A percentile compares a stretch with the other conserved stretches of the same genome.
Evolutionary conservation across 2,888 invertebrate genomes (phyloP).

Genomic region (Uloborus plumipes): DNA sequence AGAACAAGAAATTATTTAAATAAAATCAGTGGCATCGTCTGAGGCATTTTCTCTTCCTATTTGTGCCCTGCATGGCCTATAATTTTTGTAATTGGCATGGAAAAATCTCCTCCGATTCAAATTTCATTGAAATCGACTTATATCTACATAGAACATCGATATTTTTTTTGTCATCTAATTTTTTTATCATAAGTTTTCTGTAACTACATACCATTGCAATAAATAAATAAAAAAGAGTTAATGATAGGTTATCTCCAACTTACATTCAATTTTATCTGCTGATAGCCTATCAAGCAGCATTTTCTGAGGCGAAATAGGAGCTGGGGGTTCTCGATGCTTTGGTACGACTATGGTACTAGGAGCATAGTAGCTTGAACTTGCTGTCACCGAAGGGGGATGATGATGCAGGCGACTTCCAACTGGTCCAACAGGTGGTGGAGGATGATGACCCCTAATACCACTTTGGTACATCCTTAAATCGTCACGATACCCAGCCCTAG

Average conservation of each 20-base stretch:
- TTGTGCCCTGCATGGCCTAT: too few species aligned
- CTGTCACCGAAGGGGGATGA: slow-evolving; percentile 65
- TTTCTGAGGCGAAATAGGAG: slow-evolving; percentile 66
- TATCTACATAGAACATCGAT: too few species aligned
- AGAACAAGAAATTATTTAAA: too few species aligned
- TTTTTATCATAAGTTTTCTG: too few species aligned
- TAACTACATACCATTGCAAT: too few species aligned
- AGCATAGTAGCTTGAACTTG: slow-evolving; percentile 65
- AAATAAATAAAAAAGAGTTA: too few species aligned
- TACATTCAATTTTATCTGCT: slow-evolving; percentile 76
- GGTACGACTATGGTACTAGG: slow-evolving; percentile 64
- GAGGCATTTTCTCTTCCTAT: too few species aligned
- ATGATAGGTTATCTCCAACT: slow-evolving; percentile 21
- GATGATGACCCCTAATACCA: slow-evolving; percentile 34
- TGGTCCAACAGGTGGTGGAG: slow-evolving; percentile 65
- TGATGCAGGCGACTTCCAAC: slow-evolving; percentile 29
- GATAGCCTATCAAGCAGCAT: slow-evolving; percentile 63
- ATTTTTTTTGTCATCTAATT: too few species aligned
- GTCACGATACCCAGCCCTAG: slow-evolving; percentile 43
- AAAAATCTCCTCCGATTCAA: too few species aligned
- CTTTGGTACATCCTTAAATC: slow-evolving; percentile 28
- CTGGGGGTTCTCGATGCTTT: slow-evolving; percentile 66
- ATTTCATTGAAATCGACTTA: too few species aligned
- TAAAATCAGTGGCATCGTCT: too few species aligned
- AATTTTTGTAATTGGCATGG: too few species aligned